Conservation (phyloP, 1,140 invertebrate genomes). For the Drosophila repleta region DNA sequence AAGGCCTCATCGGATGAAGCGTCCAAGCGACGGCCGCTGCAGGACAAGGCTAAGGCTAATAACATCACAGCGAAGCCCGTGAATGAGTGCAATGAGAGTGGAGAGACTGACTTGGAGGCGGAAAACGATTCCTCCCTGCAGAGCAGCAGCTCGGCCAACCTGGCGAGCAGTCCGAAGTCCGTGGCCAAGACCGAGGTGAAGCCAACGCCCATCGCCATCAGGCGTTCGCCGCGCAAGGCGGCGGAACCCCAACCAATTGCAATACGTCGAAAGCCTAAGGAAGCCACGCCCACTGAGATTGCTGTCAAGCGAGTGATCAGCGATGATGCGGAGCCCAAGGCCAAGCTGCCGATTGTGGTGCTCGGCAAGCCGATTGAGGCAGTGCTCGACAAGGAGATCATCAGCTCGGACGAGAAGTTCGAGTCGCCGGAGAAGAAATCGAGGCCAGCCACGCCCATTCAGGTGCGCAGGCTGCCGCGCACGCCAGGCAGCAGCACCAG, state of each 20-base stretch:
- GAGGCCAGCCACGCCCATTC: constrained; percentile 72
- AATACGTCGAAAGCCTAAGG: constrained; percentile 56
- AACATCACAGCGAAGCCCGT: neutral
- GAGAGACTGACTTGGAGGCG: constrained; percentile 45
- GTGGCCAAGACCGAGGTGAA: constrained; percentile 30
- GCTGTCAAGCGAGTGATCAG: constrained; percentile 51
- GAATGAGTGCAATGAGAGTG: constrained; percentile 19
- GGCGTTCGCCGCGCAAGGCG: constrained; percentile 58
- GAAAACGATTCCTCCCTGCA: constrained; percentile 68
- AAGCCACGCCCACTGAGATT: constrained; percentile 27
- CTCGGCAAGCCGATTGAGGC: constrained; percentile 31
- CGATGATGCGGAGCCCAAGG: constrained; percentile 31
- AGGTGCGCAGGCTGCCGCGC: constrained; percentile 67
- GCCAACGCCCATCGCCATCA: constrained; percentile 54
- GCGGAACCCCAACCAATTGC: constrained; percentile 48
- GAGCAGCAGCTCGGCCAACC: constrained; percentile 50
- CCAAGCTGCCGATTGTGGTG: constrained; percentile 31
- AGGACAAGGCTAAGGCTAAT: constrained; percentile 53
- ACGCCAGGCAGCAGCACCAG: constrained; percentile 60
- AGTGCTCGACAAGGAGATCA: constrained; percentile 75
- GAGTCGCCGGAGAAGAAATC: constrained; percentile 78
- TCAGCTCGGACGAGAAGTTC: constrained; percentile 79
- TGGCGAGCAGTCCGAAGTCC: constrained; percentile 45
- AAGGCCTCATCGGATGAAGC: constrained; percentile 60
- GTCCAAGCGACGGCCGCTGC: constrained; percentile 37